Evolutionary conservation across 2,113 vertebrate genomes (phyloP), one percentile per base, ranked within the genome.

Genomic region (Scartelaos histophorus): DNA sequence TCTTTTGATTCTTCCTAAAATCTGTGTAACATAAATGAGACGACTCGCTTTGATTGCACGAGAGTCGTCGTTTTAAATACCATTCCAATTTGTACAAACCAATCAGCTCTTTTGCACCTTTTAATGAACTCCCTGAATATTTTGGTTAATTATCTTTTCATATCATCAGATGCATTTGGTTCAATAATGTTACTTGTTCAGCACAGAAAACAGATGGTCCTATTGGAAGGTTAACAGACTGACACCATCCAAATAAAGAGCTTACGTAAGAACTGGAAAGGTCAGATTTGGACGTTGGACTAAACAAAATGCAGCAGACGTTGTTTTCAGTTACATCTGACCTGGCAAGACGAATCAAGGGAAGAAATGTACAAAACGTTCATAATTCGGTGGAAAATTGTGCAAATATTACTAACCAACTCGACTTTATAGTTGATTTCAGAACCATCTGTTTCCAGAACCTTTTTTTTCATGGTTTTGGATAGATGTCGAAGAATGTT

Each of bases 11-110:
- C 9, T 43, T 43, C 7, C 38, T 43, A 11, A 79, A 91, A 83
- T 87, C 76, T 85, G 77, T 58, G 85, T 78, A 80, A 82, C 76
- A 86, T 81, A 85, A 88, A 88, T 80, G 86, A 76, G 72, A 73
- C 79, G 77, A 80, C 83, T 76, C 66, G 78, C 75, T 88, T 89
- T 91, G 86, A 91, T 89, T 89, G 82, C 87, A 75, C 2, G 69
- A 81, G 83, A 84, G 83, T 73, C 68, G 80, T 76, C 69, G 68
- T 68, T 71, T 81, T 77, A 74, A 84, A 88, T 81, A 82, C 65
- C 78, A 77, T 79, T 85, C 78, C 61, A 72, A 35, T 83, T 87
- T 83, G 82, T 79, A 85, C 71, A 74, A 75, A 80, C 86, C 83
- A 86, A 89, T 89, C 85, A 86, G 70, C 74, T 65, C 56, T 61